These are phyloP conservation scores for Malaclemys terrapin DNA, from an alignment of 2,113 vertebrate genomes.

Conservation along the genomic window DNA sequence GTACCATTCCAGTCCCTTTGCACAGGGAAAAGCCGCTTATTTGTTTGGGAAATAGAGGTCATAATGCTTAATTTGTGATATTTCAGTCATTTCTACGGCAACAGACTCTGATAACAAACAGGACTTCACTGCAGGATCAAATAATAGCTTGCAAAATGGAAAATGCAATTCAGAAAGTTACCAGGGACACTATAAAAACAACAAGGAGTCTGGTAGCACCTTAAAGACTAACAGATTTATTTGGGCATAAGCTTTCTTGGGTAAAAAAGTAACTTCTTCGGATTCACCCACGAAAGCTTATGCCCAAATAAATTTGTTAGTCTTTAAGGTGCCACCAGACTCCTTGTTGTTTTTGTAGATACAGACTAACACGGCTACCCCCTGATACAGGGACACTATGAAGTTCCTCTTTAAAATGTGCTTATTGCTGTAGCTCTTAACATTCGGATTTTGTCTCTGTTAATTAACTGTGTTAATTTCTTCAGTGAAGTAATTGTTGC, in stretches of 20 bases:
- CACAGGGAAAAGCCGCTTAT: slow-evolving; percentile 50
- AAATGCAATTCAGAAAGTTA: not conserved
- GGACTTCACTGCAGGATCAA: not conserved
- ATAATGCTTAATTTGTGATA: slow-evolving; percentile 18
- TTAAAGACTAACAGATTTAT: no score
- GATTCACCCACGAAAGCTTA: no score
- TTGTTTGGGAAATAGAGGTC: slow-evolving; percentile 59
- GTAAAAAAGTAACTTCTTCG: no score
- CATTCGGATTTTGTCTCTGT: slow-evolving; percentile 29
- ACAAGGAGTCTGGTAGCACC: no score
- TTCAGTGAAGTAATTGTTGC: slow-evolving; percentile 26
- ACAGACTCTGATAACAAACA: slow-evolving; percentile 42
- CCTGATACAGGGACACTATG: not conserved
- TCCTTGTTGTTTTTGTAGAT: no score
- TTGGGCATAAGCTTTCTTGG: no score
- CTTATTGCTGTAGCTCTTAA: not conserved
- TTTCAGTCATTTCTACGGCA: slow-evolving; percentile 68
- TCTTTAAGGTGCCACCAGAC: no score
- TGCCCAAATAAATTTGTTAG: no score
- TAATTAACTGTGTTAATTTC: slow-evolving; percentile 17
- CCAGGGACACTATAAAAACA: not conserved
- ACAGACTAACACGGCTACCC: no score
- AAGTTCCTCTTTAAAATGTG: not conserved
- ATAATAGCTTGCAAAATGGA: not conserved
- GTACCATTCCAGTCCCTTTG: not conserved